Evolutionary conservation across 2,888 invertebrate species (phyloP), one percentile per base, ranked within the genome.

Genomic region (Aplocera efformata): DNA sequence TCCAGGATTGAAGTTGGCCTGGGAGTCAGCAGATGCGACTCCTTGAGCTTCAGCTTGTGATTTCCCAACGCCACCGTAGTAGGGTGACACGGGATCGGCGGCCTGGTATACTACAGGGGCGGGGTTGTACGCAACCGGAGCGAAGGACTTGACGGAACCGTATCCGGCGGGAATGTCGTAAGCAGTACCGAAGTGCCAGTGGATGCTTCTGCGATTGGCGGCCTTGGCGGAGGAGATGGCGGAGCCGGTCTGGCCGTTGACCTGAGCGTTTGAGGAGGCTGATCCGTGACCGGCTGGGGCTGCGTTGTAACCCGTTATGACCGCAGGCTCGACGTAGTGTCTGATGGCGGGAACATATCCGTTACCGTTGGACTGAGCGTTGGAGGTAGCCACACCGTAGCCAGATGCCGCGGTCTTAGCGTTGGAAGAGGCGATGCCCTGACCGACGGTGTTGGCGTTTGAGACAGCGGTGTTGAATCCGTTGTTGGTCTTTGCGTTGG

Each of bases 101-200:
- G 67, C 61, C 10, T 37, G 31, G 0, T 49, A 49, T 1, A 57
- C 58, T 31, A 48, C 43, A 6, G 37, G 36, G 3, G 26, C 25
- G 9, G 41, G 23, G 23, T 39, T 32, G 39, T 48, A 48, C 9
- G 27, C 38, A n/a, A 31, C 25, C 11, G 43, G 33, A 22, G 35
- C 29, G 9, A 25, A 30, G 23, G 42, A 17, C 25, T 36, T 36
- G 26, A 39, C 30, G 17, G 50, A 21, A 7, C 47, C 50, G 38
- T 50, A 52, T 22, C 54, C 54, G 20, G 67, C 58, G n/a, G 79
- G 81, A 7, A 45, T 46, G 33, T 69, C 72, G 49, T 84, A 85
- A 1, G 63, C 50, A 11, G 80, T 78, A 7, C 85, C 85, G 49
- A 85, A 84, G 24, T 67, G 77, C 85, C 85, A 85, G 42, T 69